Evolutionary conservation across 1,140 invertebrate species (phyloP).

Genomic region (Trachymyrmex cornetzi): DNA sequence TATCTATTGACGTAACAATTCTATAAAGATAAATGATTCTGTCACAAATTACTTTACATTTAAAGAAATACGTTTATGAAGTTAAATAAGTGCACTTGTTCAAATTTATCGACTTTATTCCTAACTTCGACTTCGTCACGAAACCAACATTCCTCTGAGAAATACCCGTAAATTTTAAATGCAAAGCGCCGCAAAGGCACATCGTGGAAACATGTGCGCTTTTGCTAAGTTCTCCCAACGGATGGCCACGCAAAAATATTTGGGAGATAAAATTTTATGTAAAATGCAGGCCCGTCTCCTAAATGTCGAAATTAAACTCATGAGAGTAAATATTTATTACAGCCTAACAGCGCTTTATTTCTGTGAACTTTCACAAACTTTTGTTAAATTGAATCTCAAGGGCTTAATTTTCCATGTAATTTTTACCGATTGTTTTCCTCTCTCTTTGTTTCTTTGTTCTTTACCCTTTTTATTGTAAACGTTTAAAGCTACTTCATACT

Average conservation of each 20-base stretch:
- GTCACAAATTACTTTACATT: slow-evolving; percentile 1
- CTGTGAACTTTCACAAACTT: slow-evolving; percentile 16
- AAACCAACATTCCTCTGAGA: slow-evolving; percentile 14
- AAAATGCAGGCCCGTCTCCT: slow-evolving; percentile 28
- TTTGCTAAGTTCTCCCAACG: slow-evolving; percentile 50
- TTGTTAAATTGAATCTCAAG: slow-evolving; percentile 14
- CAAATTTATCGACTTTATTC: slow-evolving; percentile 46
- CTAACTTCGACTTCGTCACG: slow-evolving; percentile 32
- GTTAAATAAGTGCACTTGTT: slow-evolving; percentile 6
- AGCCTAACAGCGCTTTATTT: not conserved
- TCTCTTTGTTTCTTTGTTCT: not conserved
- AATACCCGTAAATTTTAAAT: slow-evolving; percentile 53
- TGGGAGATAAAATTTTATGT: slow-evolving; percentile 49
- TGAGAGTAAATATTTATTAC: slow-evolving; percentile 44
- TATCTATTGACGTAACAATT: not conserved
- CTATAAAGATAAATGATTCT: not conserved
- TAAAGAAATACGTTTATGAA: slow-evolving; percentile 8
- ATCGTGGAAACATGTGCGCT: slow-evolving; percentile 9
- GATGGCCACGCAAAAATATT: slow-evolving; percentile 46
- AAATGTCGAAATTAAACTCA: slow-evolving; percentile 41
- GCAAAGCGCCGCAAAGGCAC: slow-evolving; percentile 39
- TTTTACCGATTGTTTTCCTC: not conserved
- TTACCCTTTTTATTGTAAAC: not conserved
- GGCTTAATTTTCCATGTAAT: slow-evolving; percentile 39
- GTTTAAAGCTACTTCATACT: not conserved